Evolutionary conservation across 2,113 vertebrate genomes (phyloP).

Genomic region (Pungitius pungitius): DNA sequence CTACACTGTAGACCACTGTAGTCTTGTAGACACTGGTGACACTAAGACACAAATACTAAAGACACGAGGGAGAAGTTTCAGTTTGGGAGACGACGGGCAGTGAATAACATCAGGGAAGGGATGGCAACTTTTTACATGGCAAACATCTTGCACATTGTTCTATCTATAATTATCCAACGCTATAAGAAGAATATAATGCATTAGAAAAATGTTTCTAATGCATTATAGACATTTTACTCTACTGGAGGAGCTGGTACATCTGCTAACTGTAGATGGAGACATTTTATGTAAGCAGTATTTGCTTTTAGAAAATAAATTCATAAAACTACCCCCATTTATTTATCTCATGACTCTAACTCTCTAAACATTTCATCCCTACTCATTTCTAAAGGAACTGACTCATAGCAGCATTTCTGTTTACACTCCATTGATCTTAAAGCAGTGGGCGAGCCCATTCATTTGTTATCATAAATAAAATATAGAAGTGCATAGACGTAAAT

Average conservation of each 20-base stretch:
- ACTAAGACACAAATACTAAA: neutral
- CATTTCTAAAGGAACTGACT: slow-evolving; percentile 17
- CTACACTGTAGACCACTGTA: no score
- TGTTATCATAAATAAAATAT: slow-evolving; percentile 1
- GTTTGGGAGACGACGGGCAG: neutral
- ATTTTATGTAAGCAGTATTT: slow-evolving; percentile 34
- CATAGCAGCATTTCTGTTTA: neutral
- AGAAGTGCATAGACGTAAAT: neutral
- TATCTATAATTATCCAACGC: neutral
- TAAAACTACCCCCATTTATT: neutral
- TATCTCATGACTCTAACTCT: slow-evolving; percentile 10
- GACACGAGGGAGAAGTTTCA: neutral
- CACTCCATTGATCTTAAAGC: slow-evolving; percentile 3
- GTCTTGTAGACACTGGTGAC: no score
- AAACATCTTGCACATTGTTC: neutral
- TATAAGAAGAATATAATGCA: neutral
- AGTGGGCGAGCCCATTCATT: neutral
- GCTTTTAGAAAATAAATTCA: neutral
- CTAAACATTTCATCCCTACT: neutral
- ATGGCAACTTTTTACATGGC: neutral
- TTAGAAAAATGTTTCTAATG: neutral
- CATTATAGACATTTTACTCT: neutral
- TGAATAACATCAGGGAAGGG: neutral
- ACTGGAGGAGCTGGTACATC: neutral
- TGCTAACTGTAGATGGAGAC: neutral